A percentile compares a stretch with the other conserved stretches of the same genome.
Evolutionary conservation across 2,888 invertebrate species (phyloP).

Genomic region (Falcaria lacertinaria): DNA sequence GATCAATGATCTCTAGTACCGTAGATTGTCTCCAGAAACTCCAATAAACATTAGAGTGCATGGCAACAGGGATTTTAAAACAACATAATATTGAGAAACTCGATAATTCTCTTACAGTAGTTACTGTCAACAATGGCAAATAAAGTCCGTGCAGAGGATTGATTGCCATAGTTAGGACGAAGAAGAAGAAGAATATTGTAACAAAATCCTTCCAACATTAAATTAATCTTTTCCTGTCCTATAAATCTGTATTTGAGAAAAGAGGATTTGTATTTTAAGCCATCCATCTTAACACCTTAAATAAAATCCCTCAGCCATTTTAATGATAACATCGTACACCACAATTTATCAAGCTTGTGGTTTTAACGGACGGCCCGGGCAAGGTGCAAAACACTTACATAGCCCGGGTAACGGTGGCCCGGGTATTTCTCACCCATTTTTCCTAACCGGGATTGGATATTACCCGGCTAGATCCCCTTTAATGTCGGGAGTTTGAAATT

Average conservation of each 20-base stretch:
- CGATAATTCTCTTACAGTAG: no score
- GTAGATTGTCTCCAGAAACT: no score
- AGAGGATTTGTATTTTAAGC: background rate
- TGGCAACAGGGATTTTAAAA: no score
- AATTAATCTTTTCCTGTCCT: background rate
- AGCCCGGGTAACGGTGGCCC: conserved; percentile 21
- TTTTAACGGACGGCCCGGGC: conserved; percentile 1
- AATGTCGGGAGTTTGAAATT: background rate
- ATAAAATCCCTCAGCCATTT: background rate
- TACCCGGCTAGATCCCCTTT: background rate
- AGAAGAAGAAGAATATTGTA: no score
- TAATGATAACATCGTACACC: background rate
- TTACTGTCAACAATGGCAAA: no score
- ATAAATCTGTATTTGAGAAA: background rate
- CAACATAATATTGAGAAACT: no score
- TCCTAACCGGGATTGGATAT: background rate
- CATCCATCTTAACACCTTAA: background rate
- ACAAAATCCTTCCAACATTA: no score
- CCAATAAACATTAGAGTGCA: no score
- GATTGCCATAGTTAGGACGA: no score
- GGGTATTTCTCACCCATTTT: conserved; percentile 13
- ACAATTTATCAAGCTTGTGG: conserved; percentile 1
- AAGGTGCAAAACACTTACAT: conserved; percentile 27
- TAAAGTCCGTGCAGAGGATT: no score
- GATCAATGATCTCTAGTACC: no score